Evolutionary conservation across 1,140 invertebrate genomes (phyloP).

Genomic region (Ips nitidus): DNA sequence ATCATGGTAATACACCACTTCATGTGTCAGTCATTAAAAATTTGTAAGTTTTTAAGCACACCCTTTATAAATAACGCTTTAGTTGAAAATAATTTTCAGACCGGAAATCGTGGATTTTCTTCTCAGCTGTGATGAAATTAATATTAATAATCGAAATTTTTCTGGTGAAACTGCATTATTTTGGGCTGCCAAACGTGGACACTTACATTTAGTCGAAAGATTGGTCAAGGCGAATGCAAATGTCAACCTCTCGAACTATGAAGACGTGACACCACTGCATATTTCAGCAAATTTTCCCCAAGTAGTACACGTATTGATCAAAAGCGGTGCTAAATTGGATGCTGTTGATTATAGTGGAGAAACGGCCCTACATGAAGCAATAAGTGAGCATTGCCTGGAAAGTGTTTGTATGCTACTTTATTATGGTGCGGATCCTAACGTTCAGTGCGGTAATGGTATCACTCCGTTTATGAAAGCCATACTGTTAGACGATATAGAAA

Average conservation of each 20-base stretch:
- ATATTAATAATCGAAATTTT: constrained; percentile 30
- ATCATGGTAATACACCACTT: constrained; percentile 33
- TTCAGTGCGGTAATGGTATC: constrained; percentile 19
- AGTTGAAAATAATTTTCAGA: constrained; percentile 15
- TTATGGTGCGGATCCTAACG: constrained; percentile 37
- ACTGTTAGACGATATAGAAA: constrained; percentile 5
- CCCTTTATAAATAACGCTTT: no score
- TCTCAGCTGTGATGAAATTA: constrained; percentile 17
- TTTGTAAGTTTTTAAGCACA: constrained; percentile 19
- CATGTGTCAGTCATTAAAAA: constrained; percentile 33
- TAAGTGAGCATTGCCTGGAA: constrained; percentile 27
- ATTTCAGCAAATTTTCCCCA: constrained; percentile 23
- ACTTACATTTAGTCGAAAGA: constrained; percentile 11
- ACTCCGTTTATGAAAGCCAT: constrained; percentile 38
- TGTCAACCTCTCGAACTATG: constrained; percentile 30
- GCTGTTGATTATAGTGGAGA: constrained; percentile 32
- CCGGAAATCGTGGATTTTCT: constrained; percentile 31
- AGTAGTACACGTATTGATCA: constrained; percentile 29
- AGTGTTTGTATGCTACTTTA: constrained; percentile 38
- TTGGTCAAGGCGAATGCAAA: constrained; percentile 28
- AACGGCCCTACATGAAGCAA: constrained; percentile 35
- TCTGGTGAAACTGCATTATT: constrained; percentile 31
- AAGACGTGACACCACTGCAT: constrained; percentile 36
- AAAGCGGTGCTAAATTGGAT: constrained; percentile 32
- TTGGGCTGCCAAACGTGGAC: constrained; percentile 20